Conservation (phyloP, 2,888 invertebrate species). For the Mesodorylaimus sp. region DNA sequence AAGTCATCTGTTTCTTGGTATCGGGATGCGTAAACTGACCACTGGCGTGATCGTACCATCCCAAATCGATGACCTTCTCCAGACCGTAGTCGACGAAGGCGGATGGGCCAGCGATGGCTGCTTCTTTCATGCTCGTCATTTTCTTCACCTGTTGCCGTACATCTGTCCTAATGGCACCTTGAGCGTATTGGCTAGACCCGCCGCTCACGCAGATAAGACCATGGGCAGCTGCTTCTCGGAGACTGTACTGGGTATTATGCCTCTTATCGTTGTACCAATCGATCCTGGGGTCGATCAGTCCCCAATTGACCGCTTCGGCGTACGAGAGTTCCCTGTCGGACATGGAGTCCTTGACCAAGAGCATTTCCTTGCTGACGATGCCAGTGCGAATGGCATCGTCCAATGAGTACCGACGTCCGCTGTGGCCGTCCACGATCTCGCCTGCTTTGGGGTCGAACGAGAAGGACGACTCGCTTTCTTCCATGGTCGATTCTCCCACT, state of each 20-base stretch:
- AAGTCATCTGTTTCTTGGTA: slow-evolving; percentile 45
- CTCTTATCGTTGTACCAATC: slow-evolving; percentile 14
- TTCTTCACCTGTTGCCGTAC: slow-evolving; percentile 4
- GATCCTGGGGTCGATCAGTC: slow-evolving; percentile 26
- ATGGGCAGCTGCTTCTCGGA: slow-evolving; percentile 60
- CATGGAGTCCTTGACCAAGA: slow-evolving; percentile 51
- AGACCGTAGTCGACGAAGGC: slow-evolving; percentile 36
- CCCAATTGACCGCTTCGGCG: slow-evolving; percentile 30
- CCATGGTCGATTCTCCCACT: neutral
- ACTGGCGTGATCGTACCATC: slow-evolving; percentile 53
- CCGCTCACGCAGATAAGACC: slow-evolving; percentile 44
- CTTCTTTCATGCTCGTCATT: slow-evolving; percentile 1
- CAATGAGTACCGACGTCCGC: slow-evolving; percentile 47
- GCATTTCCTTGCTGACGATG: slow-evolving; percentile 15
- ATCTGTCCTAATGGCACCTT: slow-evolving; percentile 1
- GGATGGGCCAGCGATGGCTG: slow-evolving; percentile 4
- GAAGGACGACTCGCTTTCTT: slow-evolving; percentile 7
- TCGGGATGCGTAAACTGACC: slow-evolving; percentile 42
- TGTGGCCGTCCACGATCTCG: slow-evolving; percentile 46
- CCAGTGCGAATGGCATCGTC: slow-evolving; percentile 39
- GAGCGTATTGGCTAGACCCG: neutral
- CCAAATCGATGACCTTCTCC: slow-evolving; percentile 51
- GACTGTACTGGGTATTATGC: slow-evolving; percentile 33
- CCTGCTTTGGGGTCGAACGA: slow-evolving; percentile 51
- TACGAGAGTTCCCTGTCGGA: slow-evolving; percentile 42